A percentile compares a stretch with the other conserved stretches of the same genome.
Evolutionary conservation across 2,113 vertebrate species (phyloP).

Genomic region (Muntiacus reevesi): DNA sequence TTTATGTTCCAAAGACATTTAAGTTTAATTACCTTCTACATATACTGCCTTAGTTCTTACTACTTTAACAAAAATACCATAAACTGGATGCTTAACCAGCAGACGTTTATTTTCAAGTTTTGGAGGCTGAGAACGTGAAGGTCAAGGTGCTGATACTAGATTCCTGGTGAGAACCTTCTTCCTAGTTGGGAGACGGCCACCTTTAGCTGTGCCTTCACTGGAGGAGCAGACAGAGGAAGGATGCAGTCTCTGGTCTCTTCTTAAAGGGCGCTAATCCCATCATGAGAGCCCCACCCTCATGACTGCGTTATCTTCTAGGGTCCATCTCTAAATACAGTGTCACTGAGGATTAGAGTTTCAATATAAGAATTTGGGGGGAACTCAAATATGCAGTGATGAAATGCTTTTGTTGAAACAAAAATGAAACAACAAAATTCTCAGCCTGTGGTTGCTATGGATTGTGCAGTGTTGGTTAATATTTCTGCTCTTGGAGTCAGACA

Average conservation of each 20-base stretch:
- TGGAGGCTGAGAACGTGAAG: neutral
- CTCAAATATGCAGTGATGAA: neutral
- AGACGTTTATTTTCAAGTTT: neutral
- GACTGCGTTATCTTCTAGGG: neutral
- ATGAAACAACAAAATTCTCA: neutral
- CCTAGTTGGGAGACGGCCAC: neutral
- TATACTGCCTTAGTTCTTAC: neutral
- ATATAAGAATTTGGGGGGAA: neutral
- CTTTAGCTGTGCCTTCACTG: neutral
- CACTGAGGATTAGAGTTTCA: neutral
- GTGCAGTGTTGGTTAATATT: neutral
- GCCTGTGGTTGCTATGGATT: neutral
- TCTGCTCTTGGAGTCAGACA: neutral
- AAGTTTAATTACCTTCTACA: neutral
- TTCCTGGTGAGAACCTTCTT: neutral
- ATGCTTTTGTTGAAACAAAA: neutral
- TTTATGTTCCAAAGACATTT: neutral
- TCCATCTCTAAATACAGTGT: neutral
- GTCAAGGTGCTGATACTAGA: neutral
- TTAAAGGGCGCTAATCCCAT: neutral
- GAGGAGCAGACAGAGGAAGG: neutral
- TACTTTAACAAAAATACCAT: neutral
- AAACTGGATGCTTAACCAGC: neutral
- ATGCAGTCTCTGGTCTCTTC: neutral
- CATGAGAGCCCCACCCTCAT: neutral